A percentile compares a stretch with the other conserved stretches of the same genome.
Evolutionary conservation across 2,888 invertebrate genomes (phyloP).

Genomic region (Archips xylosteana): DNA sequence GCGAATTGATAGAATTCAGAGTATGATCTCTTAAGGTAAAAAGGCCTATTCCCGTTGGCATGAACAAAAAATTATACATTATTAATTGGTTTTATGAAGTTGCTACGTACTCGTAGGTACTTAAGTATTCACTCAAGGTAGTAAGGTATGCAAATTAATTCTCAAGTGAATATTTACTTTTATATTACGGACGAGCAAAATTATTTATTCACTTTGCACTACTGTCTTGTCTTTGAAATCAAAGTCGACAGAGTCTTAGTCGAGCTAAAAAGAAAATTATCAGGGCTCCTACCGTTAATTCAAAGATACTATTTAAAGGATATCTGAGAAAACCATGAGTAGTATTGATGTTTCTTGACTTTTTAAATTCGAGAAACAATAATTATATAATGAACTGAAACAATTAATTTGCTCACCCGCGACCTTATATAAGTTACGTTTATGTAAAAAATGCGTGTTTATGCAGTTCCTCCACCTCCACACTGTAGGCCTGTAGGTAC

Average conservation of each 20-base stretch:
- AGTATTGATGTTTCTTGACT: no score
- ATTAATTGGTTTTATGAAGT: not conserved
- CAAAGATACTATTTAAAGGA: no score
- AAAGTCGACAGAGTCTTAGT: not conserved
- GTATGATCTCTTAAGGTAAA: no score
- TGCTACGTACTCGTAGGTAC: not conserved
- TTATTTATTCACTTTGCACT: constrained; percentile 9
- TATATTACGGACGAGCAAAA: not conserved
- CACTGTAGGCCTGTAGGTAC: no score
- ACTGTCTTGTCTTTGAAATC: not conserved
- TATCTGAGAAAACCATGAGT: no score
- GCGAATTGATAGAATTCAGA: no score
- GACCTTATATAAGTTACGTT: no score
- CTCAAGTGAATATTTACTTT: not conserved
- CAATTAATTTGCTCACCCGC: no score
- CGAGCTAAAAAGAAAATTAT: not conserved
- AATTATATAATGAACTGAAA: no score
- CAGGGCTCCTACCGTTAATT: not conserved
- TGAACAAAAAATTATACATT: not conserved
- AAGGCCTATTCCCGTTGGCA: not conserved
- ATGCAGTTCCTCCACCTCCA: no score
- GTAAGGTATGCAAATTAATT: not conserved
- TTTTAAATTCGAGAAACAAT: no score
- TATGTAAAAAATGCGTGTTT: no score
- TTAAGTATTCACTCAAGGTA: not conserved